Evolutionary conservation across 2,888 invertebrate genomes (phyloP), one percentile per base, ranked within the genome.

Genomic region (Sarcophaga rosellei): DNA sequence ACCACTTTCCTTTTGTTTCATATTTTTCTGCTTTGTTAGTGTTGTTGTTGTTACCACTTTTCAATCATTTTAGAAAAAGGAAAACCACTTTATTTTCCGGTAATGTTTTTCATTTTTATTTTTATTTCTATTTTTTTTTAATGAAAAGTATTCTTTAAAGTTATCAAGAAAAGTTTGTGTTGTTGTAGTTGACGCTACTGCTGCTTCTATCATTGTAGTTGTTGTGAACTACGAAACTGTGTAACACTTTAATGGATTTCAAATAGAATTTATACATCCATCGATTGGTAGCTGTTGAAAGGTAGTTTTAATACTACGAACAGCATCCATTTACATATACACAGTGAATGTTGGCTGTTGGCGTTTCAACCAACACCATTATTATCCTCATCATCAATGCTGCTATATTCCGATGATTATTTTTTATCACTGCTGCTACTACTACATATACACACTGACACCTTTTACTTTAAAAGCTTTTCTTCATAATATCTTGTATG

Each of bases 401-500:
- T 20, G 21, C 35, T 25, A 35, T 35, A 35, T 35, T 35, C 8
- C 10, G 10, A 35, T 35, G 35, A 35, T 10, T 35, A 35, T 8
- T 35, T 35, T 35, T 10, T 35, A 8, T 35, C 35, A 35, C 8
- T 35, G 35, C 35, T 35, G 35, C 5, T 35, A 6, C 6, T 35
- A 35, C n/a, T 35, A 35, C 12, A 68, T n/a, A 44, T 17, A 44
- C 8, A 77, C 21, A 47, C 69, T 59, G 69, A 44, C 45, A 68
- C 23, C 61, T 77, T 47, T 68, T 25, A 65, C 81, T 76, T 76
- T 86, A 87, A 88, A 88, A 88, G 90, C 90, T 90, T 90, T 90
- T 89, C 88, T 89, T 89, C 89, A 91, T 90, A 90, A 89, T 89
- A 90, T 89, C 88, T 89, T 89, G 88, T 89, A 89, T 90, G 89